Evolutionary conservation across 37 sponge, comb jelly and placozoan genomes (phyloP).

Genomic region (Cladorhizidae sp.): DNA sequence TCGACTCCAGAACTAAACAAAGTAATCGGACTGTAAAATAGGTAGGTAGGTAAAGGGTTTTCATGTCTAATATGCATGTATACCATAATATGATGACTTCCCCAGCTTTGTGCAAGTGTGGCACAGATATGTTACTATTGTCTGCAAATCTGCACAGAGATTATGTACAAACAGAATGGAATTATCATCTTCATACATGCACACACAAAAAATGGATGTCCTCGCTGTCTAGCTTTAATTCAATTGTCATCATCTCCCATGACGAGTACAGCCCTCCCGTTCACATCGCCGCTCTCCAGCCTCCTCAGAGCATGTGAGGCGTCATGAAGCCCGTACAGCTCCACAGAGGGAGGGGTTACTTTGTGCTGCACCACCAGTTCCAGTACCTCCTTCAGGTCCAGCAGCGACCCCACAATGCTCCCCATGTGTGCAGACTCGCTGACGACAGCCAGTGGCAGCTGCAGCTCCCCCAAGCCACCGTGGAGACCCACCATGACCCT

Average conservation of each 20-base stretch:
- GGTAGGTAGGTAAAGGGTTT: too few species aligned
- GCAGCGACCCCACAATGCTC: slow-evolving; percentile 21
- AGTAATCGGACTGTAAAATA: too few species aligned
- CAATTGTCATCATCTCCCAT: neutral
- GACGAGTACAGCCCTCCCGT: slow-evolving; percentile 35
- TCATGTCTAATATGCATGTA: too few species aligned
- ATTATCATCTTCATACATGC: too few species aligned
- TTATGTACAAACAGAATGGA: too few species aligned
- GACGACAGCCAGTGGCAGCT: slow-evolving; percentile 21
- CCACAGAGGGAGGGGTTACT: slow-evolving; percentile 6
- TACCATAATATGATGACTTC: too few species aligned
- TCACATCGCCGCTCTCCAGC: slow-evolving; percentile 13
- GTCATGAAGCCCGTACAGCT: slow-evolving; percentile 6
- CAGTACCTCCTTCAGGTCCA: slow-evolving; percentile 16
- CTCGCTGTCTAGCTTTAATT: too few species aligned
- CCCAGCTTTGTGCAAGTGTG: too few species aligned
- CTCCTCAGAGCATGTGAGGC: slow-evolving; percentile 18
- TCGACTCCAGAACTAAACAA: too few species aligned
- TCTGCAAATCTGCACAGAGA: too few species aligned
- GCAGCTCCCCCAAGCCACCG: slow-evolving; percentile 40
- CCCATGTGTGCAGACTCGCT: slow-evolving; percentile 1
- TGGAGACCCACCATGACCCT: slow-evolving; percentile 41
- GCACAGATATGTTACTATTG: too few species aligned
- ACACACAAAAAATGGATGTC: too few species aligned
- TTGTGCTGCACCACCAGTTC: slow-evolving; percentile 4